Evolutionary conservation across 2,888 invertebrate genomes (phyloP).

Genomic region (Creontiades dilutus): DNA sequence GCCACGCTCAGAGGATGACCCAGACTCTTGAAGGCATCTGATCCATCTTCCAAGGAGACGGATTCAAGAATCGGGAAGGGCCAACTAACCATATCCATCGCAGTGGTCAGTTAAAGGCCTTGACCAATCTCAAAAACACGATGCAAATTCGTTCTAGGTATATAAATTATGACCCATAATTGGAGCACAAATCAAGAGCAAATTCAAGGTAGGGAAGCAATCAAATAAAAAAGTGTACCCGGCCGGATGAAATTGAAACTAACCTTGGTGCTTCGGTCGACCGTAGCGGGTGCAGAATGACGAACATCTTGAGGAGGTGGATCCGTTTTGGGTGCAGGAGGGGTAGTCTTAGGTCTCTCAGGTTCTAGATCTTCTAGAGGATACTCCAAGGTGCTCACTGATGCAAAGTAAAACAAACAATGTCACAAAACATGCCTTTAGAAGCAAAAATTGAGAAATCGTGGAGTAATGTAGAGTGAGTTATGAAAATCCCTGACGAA

Average conservation of each 20-base stretch:
- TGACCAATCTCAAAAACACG: too few species aligned
- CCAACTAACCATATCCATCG: too few species aligned
- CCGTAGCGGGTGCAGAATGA: conserved; percentile 17
- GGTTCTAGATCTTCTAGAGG: conserved; percentile 72
- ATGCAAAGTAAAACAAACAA: background rate
- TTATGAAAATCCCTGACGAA: background rate
- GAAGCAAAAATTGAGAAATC: background rate
- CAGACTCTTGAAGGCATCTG: too few species aligned
- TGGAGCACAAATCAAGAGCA: too few species aligned
- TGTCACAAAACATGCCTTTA: background rate
- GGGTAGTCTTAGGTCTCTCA: conserved; percentile 58
- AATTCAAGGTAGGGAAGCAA: too few species aligned
- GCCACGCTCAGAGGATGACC: too few species aligned
- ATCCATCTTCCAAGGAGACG: too few species aligned
- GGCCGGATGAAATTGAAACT: background rate
- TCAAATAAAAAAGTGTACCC: too few species aligned
- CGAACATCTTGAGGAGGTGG: conserved; percentile 25
- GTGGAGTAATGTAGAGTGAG: background rate
- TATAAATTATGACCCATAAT: too few species aligned
- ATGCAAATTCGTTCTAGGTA: too few species aligned
- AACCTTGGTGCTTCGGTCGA: conserved; percentile 72
- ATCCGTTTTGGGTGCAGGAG: conserved; percentile 20
- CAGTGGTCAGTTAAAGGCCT: too few species aligned
- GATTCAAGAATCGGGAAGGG: too few species aligned
- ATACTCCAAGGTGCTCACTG: conserved; percentile 49